Evolutionary conservation across 2,113 vertebrate genomes (phyloP).

Genomic region (Rhynchomys soricoides): DNA sequence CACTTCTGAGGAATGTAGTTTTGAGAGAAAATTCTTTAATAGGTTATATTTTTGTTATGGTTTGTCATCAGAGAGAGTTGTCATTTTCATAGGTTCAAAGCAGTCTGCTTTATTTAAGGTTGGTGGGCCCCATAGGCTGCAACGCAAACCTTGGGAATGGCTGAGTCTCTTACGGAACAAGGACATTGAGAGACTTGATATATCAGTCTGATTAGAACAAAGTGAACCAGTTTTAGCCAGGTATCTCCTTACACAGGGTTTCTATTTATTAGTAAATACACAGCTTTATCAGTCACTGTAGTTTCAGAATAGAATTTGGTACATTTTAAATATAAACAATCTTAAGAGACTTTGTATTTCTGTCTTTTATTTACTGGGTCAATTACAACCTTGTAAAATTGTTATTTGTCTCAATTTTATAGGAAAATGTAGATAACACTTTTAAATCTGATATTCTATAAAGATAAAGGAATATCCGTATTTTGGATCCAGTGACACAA

Average conservation of each 20-base stretch:
- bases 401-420: conserved; percentile 38
- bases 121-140: conserved; percentile 57
- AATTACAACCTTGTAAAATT: conserved; percentile 58
- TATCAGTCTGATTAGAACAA: conserved; percentile 79
- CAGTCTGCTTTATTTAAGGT: conserved; percentile 33
- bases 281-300: conserved; percentile 71
- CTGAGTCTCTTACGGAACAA: conserved; percentile 58
- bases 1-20: conserved; percentile 33
- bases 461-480: not conserved
- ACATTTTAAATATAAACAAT: conserved; percentile 73
- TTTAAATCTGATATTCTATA: conserved; percentile 61
- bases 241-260: conserved; percentile 75
- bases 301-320: conserved; percentile 75
- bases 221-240: conserved; percentile 67
- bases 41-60: conserved; percentile 28
- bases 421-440: conserved; percentile 48
- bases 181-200: conserved; percentile 77
- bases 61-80: conserved; percentile 40
- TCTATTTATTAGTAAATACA: conserved; percentile 71
- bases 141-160: not conserved
- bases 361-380: conserved; percentile 59
- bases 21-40: conserved; percentile 4
- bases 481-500: not conserved
- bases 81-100: conserved; percentile 34
- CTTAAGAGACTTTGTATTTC: conserved; percentile 71